Conservation (phyloP, 2,888 invertebrate species). For the Cremastinae sp. region DNA sequence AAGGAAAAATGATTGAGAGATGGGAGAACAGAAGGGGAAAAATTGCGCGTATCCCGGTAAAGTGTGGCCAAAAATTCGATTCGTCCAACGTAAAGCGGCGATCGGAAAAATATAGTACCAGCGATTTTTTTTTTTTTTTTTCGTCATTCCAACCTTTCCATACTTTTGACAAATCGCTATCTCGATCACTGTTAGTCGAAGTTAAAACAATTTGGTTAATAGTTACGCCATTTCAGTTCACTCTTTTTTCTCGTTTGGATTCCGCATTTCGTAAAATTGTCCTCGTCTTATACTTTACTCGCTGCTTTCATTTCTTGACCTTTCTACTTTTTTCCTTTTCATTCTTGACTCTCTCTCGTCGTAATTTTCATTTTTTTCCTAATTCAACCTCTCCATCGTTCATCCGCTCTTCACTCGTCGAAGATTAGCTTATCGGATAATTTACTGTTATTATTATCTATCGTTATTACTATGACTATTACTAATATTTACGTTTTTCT, state of each 20-base stretch:
- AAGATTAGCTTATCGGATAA: not conserved
- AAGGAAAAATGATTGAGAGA: slow-evolving; percentile 36
- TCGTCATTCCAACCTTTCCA: no score
- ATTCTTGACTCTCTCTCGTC: slow-evolving; percentile 14
- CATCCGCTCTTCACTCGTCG: not conserved
- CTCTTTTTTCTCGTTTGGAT: slow-evolving; percentile 29
- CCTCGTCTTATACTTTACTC: slow-evolving; percentile 43
- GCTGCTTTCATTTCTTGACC: slow-evolving; percentile 53
- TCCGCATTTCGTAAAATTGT: slow-evolving; percentile 23
- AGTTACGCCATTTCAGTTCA: slow-evolving; percentile 64
- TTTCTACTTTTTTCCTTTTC: slow-evolving; percentile 22
- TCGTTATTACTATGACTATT: not conserved
- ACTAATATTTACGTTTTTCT: not conserved
- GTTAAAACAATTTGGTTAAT: slow-evolving; percentile 6
- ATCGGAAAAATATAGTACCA: slow-evolving; percentile 59
- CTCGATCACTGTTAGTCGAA: no score
- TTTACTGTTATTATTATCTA: not conserved
- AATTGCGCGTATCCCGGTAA: slow-evolving; percentile 49
- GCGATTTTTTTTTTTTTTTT: no score
- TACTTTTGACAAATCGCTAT: no score
- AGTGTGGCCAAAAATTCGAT: slow-evolving; percentile 36
- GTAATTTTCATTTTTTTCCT: not conserved
- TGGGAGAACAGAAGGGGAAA: slow-evolving; percentile 61
- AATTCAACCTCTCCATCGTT: not conserved
- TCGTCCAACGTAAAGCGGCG: slow-evolving; percentile 41